phyloP scores from a whole-genome alignment of 2,113 vertebrate genomes.

The Felis catus region F.catus_Fca126_mat1.0 CM031419.1:82062001-82062500 shows the following conservation, averaged over 20 bases:
- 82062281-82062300: conserved; percentile 18
- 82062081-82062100: not conserved
- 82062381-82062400: not conserved
- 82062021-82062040: not conserved
- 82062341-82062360: conserved; percentile 21
- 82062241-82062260: not conserved
- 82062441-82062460: not conserved
- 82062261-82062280: conserved; percentile 39
- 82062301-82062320: not conserved
- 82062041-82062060: not conserved
- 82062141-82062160: not conserved
- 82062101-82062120: not conserved
- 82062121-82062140: not conserved
- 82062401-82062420: not conserved
- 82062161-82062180: not conserved
- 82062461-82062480: not conserved
- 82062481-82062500: not conserved
- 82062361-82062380: not conserved
- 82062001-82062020: not conserved
- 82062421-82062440: not conserved
- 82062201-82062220: not conserved
- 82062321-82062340: conserved; percentile 23
- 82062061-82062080: not conserved
- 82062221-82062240: not conserved
- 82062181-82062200: not conserved